Evolutionary conservation across 2,113 vertebrate genomes (phyloP).

Genomic region (Silurus glanis): DNA sequence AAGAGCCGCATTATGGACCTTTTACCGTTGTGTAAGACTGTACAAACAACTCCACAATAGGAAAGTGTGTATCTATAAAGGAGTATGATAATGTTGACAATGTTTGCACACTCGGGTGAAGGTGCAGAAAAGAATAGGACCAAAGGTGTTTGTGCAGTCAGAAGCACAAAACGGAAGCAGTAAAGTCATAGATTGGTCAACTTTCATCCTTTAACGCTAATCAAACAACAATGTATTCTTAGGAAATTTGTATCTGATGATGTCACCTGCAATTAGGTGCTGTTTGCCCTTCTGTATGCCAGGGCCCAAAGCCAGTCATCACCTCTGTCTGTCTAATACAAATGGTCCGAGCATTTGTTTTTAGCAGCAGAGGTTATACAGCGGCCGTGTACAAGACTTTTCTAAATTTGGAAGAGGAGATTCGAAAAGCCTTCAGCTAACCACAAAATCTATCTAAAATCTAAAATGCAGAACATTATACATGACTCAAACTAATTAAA

Average conservation of each 20-base stretch:
- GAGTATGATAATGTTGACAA: neutral
- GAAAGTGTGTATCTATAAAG: neutral
- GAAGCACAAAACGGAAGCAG: slow-evolving; percentile 9
- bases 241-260: slow-evolving; percentile 30
- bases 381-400: slow-evolving; percentile 45
- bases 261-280: slow-evolving; percentile 46
- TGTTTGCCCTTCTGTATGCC: slow-evolving; percentile 21
- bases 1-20: slow-evolving; percentile 47
- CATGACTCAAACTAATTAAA: slow-evolving; percentile 15
- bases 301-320: slow-evolving; percentile 15
- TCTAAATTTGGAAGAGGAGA: slow-evolving; percentile 56
- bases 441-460: slow-evolving; percentile 45
- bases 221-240: neutral
- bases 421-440: slow-evolving; percentile 50
- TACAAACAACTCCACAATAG: slow-evolving; percentile 5
- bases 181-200: neutral
- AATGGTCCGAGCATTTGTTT: slow-evolving; percentile 65
- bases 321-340: slow-evolving; percentile 26
- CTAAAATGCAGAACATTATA: slow-evolving; percentile 25
- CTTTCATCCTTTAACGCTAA: slow-evolving; percentile 10
- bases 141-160: slow-evolving; percentile 13
- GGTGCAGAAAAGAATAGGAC: slow-evolving; percentile 8
- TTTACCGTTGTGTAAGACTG: slow-evolving; percentile 38
- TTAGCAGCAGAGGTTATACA: slow-evolving; percentile 54
- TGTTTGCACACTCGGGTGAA: neutral